Evolutionary conservation across 2,113 vertebrate genomes (phyloP), one percentile per base, ranked within the genome.

Genomic region (Guaruba guarouba): DNA sequence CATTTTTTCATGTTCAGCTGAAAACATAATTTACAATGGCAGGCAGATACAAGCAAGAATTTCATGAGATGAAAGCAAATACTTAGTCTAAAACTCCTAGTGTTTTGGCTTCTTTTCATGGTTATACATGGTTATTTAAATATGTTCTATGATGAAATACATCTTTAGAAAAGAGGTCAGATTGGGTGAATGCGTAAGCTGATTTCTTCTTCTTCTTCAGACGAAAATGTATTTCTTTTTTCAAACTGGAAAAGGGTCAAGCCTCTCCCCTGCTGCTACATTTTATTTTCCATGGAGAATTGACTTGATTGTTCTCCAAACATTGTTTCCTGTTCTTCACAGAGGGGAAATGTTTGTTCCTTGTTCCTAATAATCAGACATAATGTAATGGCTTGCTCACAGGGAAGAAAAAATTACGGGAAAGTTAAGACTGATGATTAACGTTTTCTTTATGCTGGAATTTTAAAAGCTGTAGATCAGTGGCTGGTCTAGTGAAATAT

Each of bases 331-430:
- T 96, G 80, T 71, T 88, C 61, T 95, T 89, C 76, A 61, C 28
- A 76, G 73, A 95, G 37, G 69, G 87, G 96, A 97, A 97, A 95
- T 97, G 78, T 95, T 97, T 98, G 93, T 96, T 90, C 81, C 83
- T 96, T 95, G 92, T 94, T 96, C 91, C 85, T 94, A 92, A 51
- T 82, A 92, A 90, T 85, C 84, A 94, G 78, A 80, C 89, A 91
- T 82, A 85, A 68, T 91, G 74, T 91, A 96, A 95, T 74, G 76
- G 64, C 86, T 94, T 86, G 54, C n/a, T 85, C 92, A 92, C 23
- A 74, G 39, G 41, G 88, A 80, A 93, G 54, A 80, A 88, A 85
- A 94, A 79, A 84, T 35, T 82, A 44, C 55, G 55, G 85, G 68
- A 73, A 95, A 82, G 61, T 83, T 92, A 55, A 77, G 44, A 83